Percentiles rank a stretch among this genome's conserved stretches.
phyloP scores from a whole-genome alignment of 2,888 invertebrate genomes.

The Myopa tessellatipennis region DNA sequence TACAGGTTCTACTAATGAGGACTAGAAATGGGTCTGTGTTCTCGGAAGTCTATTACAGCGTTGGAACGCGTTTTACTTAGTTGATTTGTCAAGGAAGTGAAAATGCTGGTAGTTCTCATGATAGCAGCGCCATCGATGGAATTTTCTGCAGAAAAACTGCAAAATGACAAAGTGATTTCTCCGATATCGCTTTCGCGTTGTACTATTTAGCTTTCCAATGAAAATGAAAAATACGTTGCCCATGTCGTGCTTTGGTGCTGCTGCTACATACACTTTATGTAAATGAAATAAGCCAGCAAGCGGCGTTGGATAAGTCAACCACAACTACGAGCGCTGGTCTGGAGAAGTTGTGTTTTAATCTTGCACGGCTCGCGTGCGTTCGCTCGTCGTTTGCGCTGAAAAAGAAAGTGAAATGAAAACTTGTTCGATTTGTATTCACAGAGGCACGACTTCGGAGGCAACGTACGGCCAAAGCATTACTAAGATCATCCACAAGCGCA shows the following conservation, averaged over 20 bases:
- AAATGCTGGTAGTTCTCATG: slow-evolving; percentile 19
- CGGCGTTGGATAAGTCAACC: not conserved
- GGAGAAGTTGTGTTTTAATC: slow-evolving; percentile 25
- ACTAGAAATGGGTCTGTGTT: not conserved
- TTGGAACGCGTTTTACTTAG: not conserved
- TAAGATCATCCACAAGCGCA: not conserved
- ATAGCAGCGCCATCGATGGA: slow-evolving; percentile 3
- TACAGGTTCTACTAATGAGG: too few species aligned
- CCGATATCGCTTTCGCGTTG: slow-evolving; percentile 28
- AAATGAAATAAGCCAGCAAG: slow-evolving; percentile 54
- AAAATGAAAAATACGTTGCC: slow-evolving; percentile 28
- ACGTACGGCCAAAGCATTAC: slow-evolving; percentile 15
- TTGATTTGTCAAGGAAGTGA: slow-evolving; percentile 24
- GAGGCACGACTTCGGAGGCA: slow-evolving; percentile 16
- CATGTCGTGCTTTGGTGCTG: not conserved
- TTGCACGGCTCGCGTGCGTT: not conserved
- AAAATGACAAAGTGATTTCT: slow-evolving; percentile 31
- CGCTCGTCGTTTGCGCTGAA: slow-evolving; percentile 56
- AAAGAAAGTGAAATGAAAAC: slow-evolving; percentile 66
- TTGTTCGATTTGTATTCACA: slow-evolving; percentile 45
- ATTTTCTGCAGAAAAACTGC: slow-evolving; percentile 10
- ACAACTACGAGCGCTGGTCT: slow-evolving; percentile 11
- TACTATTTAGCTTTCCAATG: slow-evolving; percentile 30
- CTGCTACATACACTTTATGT: slow-evolving; percentile 45
- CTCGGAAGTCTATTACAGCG: not conserved